Conservation (phyloP, 2,888 invertebrate species). For the Caenorhabditis macrosperma region DNA sequence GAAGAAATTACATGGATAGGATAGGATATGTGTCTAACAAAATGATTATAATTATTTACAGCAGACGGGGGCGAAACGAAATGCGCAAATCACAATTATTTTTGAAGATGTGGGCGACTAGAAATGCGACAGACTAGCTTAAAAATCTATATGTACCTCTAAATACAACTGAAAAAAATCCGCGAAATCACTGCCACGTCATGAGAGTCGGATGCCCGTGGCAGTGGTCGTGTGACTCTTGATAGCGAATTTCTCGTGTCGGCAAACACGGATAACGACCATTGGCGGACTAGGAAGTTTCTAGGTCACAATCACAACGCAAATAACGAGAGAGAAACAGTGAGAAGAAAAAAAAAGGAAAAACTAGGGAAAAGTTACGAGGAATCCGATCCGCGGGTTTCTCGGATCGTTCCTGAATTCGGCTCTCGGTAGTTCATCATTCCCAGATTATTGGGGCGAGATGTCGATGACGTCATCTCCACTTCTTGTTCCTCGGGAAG, state of each 20-base stretch:
- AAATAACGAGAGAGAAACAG: constrained; percentile 30
- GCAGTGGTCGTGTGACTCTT: neutral
- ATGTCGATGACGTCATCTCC: constrained; percentile 54
- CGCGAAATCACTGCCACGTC: neutral
- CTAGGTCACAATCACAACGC: constrained; percentile 38
- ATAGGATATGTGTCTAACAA: constrained; percentile 39
- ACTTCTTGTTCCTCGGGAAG: constrained; percentile 66
- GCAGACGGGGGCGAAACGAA: constrained; percentile 9
- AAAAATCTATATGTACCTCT: neutral
- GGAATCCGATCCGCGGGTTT: constrained; percentile 71
- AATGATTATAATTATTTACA: neutral
- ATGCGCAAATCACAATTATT: constrained; percentile 44
- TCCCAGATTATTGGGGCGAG: constrained; percentile 63
- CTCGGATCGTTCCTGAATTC: constrained; percentile 66
- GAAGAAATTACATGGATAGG: constrained; percentile 14
- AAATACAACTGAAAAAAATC: neutral
- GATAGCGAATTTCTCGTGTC: constrained; percentile 5
- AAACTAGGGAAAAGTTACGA: constrained; percentile 38
- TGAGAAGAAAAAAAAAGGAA: neutral
- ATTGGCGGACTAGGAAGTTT: constrained; percentile 13
- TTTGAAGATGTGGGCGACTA: constrained; percentile 18
- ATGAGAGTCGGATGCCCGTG: constrained; percentile 7
- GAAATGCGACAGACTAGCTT: constrained; percentile 22
- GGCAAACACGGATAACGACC: constrained; percentile 3
- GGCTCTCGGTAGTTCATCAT: constrained; percentile 72